Conservation (phyloP, 2,113 vertebrate genomes). For the Pollachius pollachius region DNA sequence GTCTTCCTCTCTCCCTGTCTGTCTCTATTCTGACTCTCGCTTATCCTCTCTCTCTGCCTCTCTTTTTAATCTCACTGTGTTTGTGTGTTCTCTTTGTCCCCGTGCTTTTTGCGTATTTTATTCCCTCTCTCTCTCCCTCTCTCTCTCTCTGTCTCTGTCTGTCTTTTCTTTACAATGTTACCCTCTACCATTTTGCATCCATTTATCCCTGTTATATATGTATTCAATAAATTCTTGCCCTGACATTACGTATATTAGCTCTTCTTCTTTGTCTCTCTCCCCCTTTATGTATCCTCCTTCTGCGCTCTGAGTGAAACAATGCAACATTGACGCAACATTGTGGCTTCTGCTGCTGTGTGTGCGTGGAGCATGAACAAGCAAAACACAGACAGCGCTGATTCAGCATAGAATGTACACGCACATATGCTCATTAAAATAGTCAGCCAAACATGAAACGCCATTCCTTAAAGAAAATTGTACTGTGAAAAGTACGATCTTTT, state of each 20-base stretch:
- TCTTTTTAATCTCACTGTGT: not conserved
- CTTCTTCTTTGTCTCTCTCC: not conserved
- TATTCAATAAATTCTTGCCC: too few relatives aligned
- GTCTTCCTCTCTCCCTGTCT: not conserved
- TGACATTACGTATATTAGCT: not conserved
- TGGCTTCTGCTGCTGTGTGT: too few relatives aligned
- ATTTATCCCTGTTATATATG: not conserved
- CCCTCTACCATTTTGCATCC: not conserved
- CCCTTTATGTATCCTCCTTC: too few relatives aligned
- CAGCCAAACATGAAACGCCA: too few relatives aligned
- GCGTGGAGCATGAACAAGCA: too few relatives aligned
- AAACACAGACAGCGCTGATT: too few relatives aligned
- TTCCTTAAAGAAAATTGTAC: too few relatives aligned
- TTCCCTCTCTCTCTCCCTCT: not conserved
- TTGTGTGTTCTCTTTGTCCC: not conserved
- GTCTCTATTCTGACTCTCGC: not conserved
- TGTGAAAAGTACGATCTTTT: too few relatives aligned
- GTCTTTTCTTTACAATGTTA: not conserved
- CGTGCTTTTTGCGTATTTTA: not conserved
- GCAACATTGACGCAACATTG: too few relatives aligned
- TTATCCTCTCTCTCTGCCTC: not conserved
- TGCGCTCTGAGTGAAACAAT: too few relatives aligned
- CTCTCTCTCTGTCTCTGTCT: not conserved
- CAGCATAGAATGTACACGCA: too few relatives aligned
- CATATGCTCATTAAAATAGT: too few relatives aligned